These are phyloP conservation scores for Adineta ricciae DNA, from an alignment of 2,888 invertebrate species.

Conservation along the genomic window DNA sequence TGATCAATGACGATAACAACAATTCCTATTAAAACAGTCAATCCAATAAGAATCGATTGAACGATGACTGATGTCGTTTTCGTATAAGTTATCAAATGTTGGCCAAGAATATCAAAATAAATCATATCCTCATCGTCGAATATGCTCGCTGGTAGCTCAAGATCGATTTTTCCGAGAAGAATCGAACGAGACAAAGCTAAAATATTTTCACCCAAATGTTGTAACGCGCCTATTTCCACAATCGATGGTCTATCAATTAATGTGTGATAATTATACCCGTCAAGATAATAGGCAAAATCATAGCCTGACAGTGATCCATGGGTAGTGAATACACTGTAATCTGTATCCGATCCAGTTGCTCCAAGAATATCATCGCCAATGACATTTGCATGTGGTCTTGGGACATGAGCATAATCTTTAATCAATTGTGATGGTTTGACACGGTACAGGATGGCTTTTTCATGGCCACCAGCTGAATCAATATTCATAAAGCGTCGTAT, in stretches of 20 bases:
- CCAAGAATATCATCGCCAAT: background rate
- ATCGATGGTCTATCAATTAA: background rate
- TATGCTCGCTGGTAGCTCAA: background rate
- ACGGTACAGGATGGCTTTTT: background rate
- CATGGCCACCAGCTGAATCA: background rate
- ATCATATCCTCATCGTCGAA: background rate
- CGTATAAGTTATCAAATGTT: background rate
- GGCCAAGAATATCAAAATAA: conserved; percentile 4
- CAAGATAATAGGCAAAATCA: conserved; percentile 18
- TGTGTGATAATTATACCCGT: conserved; percentile 10
- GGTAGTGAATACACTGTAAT: background rate
- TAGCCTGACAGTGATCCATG: background rate
- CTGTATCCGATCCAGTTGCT: background rate
- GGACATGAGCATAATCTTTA: background rate
- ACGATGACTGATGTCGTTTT: background rate
- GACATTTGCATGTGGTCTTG: background rate
- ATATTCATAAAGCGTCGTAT: conserved; percentile 10
- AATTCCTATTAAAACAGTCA: background rate
- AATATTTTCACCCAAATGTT: conserved; percentile 15
- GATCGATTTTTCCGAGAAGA: background rate
- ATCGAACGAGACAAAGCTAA: background rate
- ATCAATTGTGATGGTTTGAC: background rate
- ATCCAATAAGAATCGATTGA: conserved; percentile 1
- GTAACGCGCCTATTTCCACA: background rate
- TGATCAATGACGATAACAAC: background rate